Evolutionary conservation across 2,113 vertebrate species (phyloP).

Genomic region (Serinus canaria): DNA sequence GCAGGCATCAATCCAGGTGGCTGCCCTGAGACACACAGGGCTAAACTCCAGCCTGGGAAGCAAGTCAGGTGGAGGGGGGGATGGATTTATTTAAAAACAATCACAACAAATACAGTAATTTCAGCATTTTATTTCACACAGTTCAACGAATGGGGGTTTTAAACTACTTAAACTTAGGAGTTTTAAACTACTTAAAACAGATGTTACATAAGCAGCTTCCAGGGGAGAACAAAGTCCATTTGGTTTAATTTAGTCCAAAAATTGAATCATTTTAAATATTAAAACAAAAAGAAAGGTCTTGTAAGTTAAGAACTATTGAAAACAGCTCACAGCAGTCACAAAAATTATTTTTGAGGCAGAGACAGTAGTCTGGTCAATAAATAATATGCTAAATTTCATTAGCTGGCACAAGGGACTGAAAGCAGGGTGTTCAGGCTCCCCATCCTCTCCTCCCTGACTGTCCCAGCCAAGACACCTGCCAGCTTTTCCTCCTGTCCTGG

Average conservation of each 20-base stretch:
- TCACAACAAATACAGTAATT: neutral
- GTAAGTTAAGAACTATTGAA: neutral
- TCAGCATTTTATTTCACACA: neutral
- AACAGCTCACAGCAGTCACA: neutral
- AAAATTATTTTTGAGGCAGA: neutral
- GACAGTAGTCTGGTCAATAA: neutral
- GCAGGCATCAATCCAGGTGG: fast-evolving
- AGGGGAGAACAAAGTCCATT: slow-evolving; percentile 15
- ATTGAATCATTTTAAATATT: neutral
- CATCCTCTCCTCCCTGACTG: neutral
- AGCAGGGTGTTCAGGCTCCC: neutral
- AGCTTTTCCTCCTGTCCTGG: neutral
- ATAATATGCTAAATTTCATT: neutral
- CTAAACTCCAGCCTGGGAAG: neutral
- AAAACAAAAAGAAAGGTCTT: neutral
- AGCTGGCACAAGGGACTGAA: neutral
- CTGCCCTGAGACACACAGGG: neutral
- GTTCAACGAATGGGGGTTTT: neutral
- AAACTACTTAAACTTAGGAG: neutral
- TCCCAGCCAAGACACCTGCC: neutral
- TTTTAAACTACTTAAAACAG: neutral
- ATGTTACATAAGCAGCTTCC: slow-evolving; percentile 18
- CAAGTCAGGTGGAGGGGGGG: neutral
- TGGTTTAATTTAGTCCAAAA: neutral
- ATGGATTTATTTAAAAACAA: neutral